Base-by-base conservation (phyloP, 2,888 invertebrate species). In the Rhogogaster chlorosoma region DNA sequence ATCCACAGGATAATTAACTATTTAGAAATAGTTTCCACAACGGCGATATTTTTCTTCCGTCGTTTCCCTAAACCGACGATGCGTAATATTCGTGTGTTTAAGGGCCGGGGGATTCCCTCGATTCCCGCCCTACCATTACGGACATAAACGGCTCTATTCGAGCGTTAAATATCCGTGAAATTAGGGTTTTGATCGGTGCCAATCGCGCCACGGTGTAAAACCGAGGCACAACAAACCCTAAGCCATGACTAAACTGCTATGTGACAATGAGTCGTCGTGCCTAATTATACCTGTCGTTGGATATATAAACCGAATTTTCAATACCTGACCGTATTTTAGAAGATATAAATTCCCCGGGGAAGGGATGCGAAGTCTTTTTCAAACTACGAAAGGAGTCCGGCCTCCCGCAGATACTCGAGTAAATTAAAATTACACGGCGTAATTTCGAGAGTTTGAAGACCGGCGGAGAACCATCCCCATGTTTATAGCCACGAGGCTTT, bases 81-180 rank as follows among this genome's bases (percentile, higher is more conserved):
- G 80, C 80, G 80, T 80, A 61, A 38, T 80, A 61, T 80, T 57
- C 61, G 61, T 80, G 26, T 53, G 29, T 53, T 5, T 15, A n/a
- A 32, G 78, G 78, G 53, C 15, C 85, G 82, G 78, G 78, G 45
- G 42, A n/a, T 42, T 42, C 22, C 71, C 42, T 4, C 71, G 49
- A 45, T n/a, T 45, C 57, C 80, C 32, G 36, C 0, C 5, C 36
- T 18, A 57, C 57, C 57, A 38, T 61, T 80, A 80, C 45, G 15
- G 9, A 61, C 61, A 12, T 42, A 84, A 49, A 45, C 77, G 75
- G 29, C 38, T 29, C 64, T 64, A 67, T 75, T 64, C 64, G 67
- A 84, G 64, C 84, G 78, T 64, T 80, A 84, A 84, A 84, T 70
- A 45, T 78, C 78, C 84, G 84, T 84, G 84, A 84, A 84, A 84